Percentiles rank a stretch among this genome's conserved stretches.
These are phyloP conservation scores for Cyprinus carpio DNA, from an alignment of 2,113 vertebrate genomes.

Conservation along the genomic window DNA sequence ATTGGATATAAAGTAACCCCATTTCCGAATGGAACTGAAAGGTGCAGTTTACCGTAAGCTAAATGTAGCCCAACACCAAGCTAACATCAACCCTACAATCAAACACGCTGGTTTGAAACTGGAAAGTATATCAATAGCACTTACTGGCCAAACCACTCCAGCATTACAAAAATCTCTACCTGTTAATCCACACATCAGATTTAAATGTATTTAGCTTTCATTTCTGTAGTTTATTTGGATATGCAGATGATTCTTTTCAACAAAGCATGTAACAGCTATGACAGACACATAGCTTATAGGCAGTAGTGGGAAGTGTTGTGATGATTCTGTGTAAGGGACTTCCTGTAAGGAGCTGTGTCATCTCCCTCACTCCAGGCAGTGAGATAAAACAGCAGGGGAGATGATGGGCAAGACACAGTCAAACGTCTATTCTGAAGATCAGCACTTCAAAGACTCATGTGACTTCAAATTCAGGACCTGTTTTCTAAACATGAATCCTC, in stretches of 20 bases:
- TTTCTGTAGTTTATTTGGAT: background rate
- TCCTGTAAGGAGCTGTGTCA: conserved; percentile 40
- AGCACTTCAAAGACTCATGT: conserved; percentile 54
- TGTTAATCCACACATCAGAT: background rate
- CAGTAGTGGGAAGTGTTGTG: background rate
- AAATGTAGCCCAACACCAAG: background rate
- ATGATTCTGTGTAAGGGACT: conserved; percentile 32
- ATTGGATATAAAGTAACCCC: background rate
- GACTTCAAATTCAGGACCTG: conserved; percentile 35
- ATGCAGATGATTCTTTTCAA: conserved; percentile 1
- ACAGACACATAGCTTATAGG: conserved; percentile 7
- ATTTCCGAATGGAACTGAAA: background rate
- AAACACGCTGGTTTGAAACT: background rate
- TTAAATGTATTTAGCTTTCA: background rate
- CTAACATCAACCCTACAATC: background rate
- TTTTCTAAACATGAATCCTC: conserved; percentile 12
- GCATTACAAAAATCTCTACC: background rate
- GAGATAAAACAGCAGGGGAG: conserved; percentile 50
- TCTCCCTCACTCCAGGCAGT: conserved; percentile 45
- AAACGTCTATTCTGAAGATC: conserved; percentile 46
- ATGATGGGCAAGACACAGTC: conserved; percentile 41
- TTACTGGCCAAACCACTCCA: background rate
- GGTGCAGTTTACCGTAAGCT: background rate
- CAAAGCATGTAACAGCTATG: background rate
- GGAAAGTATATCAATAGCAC: background rate